Conservation (phyloP, 2,888 invertebrate species). For the Nymphalis urticae region DNA sequence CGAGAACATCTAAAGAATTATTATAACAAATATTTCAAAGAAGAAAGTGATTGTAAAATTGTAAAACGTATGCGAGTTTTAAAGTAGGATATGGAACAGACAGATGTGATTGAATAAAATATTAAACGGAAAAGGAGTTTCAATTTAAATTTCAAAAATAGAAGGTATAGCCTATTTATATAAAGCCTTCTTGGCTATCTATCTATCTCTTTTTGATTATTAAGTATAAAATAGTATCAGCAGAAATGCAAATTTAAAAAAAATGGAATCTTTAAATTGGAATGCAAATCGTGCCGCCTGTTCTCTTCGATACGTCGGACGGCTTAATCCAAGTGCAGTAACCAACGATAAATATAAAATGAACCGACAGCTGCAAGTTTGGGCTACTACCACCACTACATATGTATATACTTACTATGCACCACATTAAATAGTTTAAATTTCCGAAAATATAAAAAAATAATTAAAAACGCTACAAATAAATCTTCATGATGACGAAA, state of each 20-base stretch:
- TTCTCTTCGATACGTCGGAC: constrained; percentile 5
- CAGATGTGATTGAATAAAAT: too few species aligned
- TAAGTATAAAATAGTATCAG: too few species aligned
- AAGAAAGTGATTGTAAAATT: too few species aligned
- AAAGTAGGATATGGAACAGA: too few species aligned
- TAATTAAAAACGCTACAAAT: neutral
- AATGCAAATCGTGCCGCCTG: neutral
- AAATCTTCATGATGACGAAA: neutral
- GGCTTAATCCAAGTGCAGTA: neutral
- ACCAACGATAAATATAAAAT: constrained; percentile 2
- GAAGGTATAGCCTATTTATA: too few species aligned
- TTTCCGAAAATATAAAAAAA: neutral
- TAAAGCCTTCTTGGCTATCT: too few species aligned
- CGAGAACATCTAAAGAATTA: too few species aligned
- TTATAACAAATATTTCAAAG: too few species aligned
- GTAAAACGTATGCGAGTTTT: too few species aligned
- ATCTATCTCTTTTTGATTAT: too few species aligned
- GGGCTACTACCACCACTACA: neutral
- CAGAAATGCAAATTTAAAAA: neutral
- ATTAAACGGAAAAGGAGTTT: too few species aligned
- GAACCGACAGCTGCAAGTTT: constrained; percentile 3
- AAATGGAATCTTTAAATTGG: constrained; percentile 3
- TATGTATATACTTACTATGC: neutral
- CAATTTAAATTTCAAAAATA: too few species aligned
- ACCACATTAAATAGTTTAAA: neutral